Conservation (phyloP, 2,113 vertebrate genomes). For the Procavia capensis region DNA sequence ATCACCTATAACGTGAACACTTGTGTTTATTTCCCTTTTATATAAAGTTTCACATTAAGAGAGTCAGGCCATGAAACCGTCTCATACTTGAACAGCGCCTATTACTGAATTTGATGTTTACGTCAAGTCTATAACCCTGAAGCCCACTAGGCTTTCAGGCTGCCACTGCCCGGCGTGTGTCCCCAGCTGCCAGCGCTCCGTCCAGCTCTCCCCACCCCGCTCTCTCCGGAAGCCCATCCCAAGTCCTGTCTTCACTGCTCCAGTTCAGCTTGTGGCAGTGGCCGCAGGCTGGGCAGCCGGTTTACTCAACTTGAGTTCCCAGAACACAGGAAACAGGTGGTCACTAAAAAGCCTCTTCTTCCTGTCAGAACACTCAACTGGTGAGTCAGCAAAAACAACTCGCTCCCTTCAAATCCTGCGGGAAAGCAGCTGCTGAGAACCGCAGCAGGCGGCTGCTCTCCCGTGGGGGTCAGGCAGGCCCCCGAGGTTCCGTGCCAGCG, state of each 20-base stretch:
- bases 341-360: neutral
- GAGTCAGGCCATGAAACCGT: neutral
- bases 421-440: neutral
- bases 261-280: neutral
- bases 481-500: neutral
- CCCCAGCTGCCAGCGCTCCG: too few relatives aligned
- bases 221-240: too few relatives aligned
- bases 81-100: neutral
- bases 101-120: neutral
- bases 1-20: neutral
- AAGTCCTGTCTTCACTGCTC: neutral
- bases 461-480: too few relatives aligned
- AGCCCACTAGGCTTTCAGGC: neutral
- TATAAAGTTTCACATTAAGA: neutral
- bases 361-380: neutral
- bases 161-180: neutral
- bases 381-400: neutral
- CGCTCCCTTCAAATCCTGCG: neutral
- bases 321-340: neutral
- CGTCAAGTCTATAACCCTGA: neutral
- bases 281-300: too few relatives aligned
- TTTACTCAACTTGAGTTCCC: neutral
- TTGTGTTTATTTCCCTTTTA: slow-evolving; percentile 13
- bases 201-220: too few relatives aligned
- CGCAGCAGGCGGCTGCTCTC: neutral